Evolutionary conservation across 2,888 invertebrate genomes (phyloP), one percentile per base, ranked within the genome.

Genomic region (Ormyrus rosae): DNA sequence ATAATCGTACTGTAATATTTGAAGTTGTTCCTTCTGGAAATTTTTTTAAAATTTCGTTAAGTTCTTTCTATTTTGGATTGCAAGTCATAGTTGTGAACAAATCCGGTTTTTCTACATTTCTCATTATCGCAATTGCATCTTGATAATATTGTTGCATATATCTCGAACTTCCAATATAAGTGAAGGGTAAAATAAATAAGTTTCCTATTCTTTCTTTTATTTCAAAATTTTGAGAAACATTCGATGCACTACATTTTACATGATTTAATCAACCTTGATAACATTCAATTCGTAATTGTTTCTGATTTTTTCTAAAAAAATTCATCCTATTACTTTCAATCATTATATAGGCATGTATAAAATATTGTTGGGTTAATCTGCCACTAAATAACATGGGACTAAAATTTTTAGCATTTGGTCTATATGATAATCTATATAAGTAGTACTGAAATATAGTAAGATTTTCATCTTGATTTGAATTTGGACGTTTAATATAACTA

Each of bases 181-280:
- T 10, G 0, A 5, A 58, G 8, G 3, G 13, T 13, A 58, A 58
- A 10, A 58, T 58, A 58, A 58, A n/a, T 58, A 58, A 6, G n/a
- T 10, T 58, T 58, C n/a, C 53, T 1, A 53, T 9, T 53, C 53
- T 53, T 53, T 2, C 53, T 10, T 53, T 53, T 10, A 11, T 56
- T 50, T 68, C n/a, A 55, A 53, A 69, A 53, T 34, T 76, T 60
- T 68, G 13, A 4, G 76, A 76, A 34, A 56, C 11, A 63, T 76
- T 76, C 48, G 69, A 60, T 8, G 53, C 76, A 61, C 69, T 68
- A 51, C 50, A 10, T 55, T 53, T 55, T 19, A 76, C 60, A 19
- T 68, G 69, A 77, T 77, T 69, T 51, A 69, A 61, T 53, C 69
- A 60, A 46, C 77, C 69, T 55, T 78, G 71, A 72, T 78, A 78